Base-by-base conservation (phyloP, 2,113 vertebrate genomes). In the Indicator maculatus region DNA sequence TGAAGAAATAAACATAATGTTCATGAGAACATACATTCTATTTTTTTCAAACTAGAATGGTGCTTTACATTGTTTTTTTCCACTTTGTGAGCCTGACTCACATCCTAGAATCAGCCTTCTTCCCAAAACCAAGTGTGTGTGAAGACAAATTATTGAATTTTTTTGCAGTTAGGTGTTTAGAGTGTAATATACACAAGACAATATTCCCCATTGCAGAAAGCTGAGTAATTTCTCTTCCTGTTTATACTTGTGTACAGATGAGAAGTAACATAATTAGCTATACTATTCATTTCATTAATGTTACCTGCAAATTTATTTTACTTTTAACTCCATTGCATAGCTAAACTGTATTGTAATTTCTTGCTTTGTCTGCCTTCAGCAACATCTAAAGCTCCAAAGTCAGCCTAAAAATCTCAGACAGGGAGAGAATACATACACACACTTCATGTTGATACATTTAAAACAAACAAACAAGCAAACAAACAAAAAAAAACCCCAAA, bases 361-460 rank as follows among this genome's bases (percentile, higher is more conserved):
- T 94, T 67, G 36, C 7, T 53, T 72, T 87, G 13, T 66, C 11
- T 77, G 14, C 28, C 31, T 76, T 77, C 44, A 89, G 16, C 78
- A 94, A 88, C 45, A 89, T 65, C 44, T 50, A 31, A 73, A 95
- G 21, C 41, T 65, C 73, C 33, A 89, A 89, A 77, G 44, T 45
- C 61, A 79, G 27, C 28, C 69, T 81, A 83, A 80, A 97, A 93
- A 81, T 44, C 70, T 90, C 39, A 96, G 82, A 89, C 66, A 93
- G 21, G 15, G 33, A 84, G 50, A 93, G 77, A 56, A 87, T 65
- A 66, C 16, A 16, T 9, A 69, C 45, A 80, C 12, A n/a, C 47
- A 80, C 11, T 44, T 94, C 60, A 89, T 65, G 58, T 55, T 84
- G 19, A n/a, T 85, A 39, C 55, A n/a, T 53, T 70, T 60, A 47